phyloP scores from a whole-genome alignment of 2,888 invertebrate genomes.

The Scotopteryx bipunctaria region DNA sequence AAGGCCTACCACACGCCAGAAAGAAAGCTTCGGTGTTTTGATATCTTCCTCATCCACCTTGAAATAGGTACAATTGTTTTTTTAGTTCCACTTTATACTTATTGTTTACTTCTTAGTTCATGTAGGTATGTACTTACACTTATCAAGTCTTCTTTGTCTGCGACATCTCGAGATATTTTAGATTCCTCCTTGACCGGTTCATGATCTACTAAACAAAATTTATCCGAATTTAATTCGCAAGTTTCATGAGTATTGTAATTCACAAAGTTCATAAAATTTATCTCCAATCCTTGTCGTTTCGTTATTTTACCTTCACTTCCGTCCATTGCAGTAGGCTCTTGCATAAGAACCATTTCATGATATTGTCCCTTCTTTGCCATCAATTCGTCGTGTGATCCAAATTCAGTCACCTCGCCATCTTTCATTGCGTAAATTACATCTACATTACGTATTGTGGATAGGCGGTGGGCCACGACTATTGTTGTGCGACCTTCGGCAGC shows the following conservation, averaged over 20 bases:
- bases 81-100: not conserved
- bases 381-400: slow-evolving; percentile 86
- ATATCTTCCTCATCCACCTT: slow-evolving; percentile 37
- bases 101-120: not conserved
- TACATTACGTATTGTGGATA: slow-evolving; percentile 87
- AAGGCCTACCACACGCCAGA: slow-evolving; percentile 76
- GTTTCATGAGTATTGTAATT: not conserved
- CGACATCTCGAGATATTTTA: slow-evolving; percentile 30
- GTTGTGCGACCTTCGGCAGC: slow-evolving; percentile 90
- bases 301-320: slow-evolving; percentile 36
- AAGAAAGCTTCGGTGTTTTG: slow-evolving; percentile 49
- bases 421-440: slow-evolving; percentile 78
- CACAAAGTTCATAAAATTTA: not conserved
- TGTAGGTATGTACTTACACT: slow-evolving; percentile 19
- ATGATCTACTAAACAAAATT: slow-evolving; percentile 19
- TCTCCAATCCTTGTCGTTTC: not conserved
- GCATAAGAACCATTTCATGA: slow-evolving; percentile 84
- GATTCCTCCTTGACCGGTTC: slow-evolving; percentile 35
- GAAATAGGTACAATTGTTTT: not conserved
- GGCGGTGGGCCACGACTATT: slow-evolving; percentile 91
- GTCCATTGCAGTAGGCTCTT: slow-evolving; percentile 51
- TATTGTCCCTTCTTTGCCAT: slow-evolving; percentile 85
- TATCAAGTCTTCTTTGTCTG: slow-evolving; percentile 19
- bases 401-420: slow-evolving; percentile 85
- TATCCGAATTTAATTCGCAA: slow-evolving; percentile 1